Percentiles rank a stretch among this genome's conserved stretches.
Evolutionary conservation across 2,888 invertebrate species (phyloP).

Genomic region (Rotaria macrura): DNA sequence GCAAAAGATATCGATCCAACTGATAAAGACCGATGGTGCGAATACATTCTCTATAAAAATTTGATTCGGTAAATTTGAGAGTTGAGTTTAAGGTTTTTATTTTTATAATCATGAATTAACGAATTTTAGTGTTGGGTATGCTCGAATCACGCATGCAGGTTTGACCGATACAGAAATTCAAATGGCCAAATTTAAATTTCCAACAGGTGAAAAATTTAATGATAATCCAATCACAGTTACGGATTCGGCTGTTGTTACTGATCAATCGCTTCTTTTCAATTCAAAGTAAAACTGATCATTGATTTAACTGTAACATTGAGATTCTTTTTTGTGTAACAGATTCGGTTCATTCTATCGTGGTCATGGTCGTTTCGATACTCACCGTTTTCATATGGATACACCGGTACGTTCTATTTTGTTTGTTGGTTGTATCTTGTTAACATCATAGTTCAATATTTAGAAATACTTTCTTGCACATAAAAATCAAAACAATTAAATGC

Average conservation of each 20-base stretch:
- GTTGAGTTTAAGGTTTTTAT: not conserved
- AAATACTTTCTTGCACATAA: not conserved
- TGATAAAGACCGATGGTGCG: constrained; percentile 47
- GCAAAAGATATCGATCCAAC: constrained; percentile 48
- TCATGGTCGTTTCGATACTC: constrained; percentile 41
- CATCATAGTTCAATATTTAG: not conserved
- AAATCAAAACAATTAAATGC: not conserved
- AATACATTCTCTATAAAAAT: constrained; percentile 50
- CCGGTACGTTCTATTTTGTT: constrained; percentile 46
- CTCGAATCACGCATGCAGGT: constrained; percentile 47
- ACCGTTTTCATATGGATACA: constrained; percentile 48
- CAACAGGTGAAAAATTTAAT: constrained; percentile 36
- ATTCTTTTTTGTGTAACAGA: not conserved
- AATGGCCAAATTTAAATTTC: constrained; percentile 43
- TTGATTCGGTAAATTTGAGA: constrained; percentile 39
- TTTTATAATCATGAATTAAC: not conserved
- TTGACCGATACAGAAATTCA: constrained; percentile 50
- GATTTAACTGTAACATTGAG: not conserved
- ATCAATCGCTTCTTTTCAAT: not conserved
- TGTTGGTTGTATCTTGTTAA: not conserved
- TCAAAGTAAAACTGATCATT: not conserved
- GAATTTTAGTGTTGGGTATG: constrained; percentile 41
- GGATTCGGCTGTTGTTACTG: not conserved
- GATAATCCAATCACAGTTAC: constrained; percentile 8
- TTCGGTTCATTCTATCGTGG: constrained; percentile 36